Percentiles rank a stretch among this genome's conserved stretches.
These are phyloP conservation scores for Acleris laterana DNA, from an alignment of 2,888 invertebrate genomes.

Conservation along the genomic window DNA sequence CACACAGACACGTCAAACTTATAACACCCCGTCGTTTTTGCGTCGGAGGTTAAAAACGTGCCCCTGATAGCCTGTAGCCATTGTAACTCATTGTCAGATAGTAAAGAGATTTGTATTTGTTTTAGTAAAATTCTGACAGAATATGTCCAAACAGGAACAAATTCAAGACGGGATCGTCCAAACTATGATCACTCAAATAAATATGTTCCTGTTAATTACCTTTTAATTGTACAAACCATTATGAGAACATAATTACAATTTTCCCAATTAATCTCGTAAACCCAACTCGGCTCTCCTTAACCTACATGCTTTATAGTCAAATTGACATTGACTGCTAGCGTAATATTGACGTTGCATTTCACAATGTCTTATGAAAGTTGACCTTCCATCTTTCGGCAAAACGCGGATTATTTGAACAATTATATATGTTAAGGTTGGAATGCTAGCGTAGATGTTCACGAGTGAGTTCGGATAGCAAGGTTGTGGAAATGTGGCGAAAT, in stretches of 20 bases:
- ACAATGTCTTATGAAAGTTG: constrained; percentile 54
- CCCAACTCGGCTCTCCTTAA: constrained; percentile 44
- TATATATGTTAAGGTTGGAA: constrained; percentile 23
- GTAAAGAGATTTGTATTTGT: no score
- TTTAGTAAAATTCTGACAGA: no score
- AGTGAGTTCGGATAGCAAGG: constrained; percentile 6
- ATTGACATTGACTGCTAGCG: constrained; percentile 49
- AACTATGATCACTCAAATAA: no score
- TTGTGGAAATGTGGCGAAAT: constrained; percentile 11
- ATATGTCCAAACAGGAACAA: no score
- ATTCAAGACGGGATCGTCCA: no score
- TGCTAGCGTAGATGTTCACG: constrained; percentile 5
- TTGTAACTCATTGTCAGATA: no score
- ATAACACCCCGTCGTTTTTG: no score
- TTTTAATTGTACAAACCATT: not conserved
- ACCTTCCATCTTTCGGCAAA: constrained; percentile 47
- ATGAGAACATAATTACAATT: not conserved
- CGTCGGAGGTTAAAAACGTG: no score
- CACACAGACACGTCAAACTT: no score
- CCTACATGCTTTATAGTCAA: constrained; percentile 48
- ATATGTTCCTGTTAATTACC: no score
- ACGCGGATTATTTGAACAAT: constrained; percentile 26
- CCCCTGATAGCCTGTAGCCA: no score
- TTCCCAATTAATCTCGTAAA: constrained; percentile 10
- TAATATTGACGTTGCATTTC: constrained; percentile 54